These are phyloP conservation scores for Chionomys nivalis DNA, from an alignment of 2,113 vertebrate genomes.

Conservation along the genomic window DNA sequence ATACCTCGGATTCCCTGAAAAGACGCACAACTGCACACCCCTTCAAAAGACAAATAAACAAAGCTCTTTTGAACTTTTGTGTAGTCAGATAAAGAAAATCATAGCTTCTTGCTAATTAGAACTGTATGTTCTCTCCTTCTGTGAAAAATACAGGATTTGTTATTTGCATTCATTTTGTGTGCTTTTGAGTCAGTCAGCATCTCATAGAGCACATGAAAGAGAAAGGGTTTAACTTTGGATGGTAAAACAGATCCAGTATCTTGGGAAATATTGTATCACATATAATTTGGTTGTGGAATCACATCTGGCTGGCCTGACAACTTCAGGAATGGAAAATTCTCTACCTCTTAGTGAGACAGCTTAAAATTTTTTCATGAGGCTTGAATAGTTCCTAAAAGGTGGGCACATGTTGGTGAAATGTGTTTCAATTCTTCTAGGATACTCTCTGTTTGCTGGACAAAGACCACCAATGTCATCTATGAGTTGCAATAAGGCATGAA, in stretches of 20 bases:
- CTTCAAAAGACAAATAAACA: background rate
- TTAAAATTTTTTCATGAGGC: background rate
- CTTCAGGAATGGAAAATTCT: background rate
- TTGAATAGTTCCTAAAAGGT: conserved; percentile 23
- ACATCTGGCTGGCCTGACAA: conserved; percentile 26
- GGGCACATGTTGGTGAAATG: background rate
- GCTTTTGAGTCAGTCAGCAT: conserved; percentile 25
- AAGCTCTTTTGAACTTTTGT: background rate
- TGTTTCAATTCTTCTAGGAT: background rate
- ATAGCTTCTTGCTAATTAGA: conserved; percentile 44
- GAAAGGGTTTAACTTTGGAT: conserved; percentile 46
- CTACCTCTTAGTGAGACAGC: conserved; percentile 8
- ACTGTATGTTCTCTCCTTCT: background rate
- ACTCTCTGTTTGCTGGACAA: background rate
- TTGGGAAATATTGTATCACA: conserved; percentile 32
- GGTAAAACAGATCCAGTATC: conserved; percentile 42
- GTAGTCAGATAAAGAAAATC: background rate
- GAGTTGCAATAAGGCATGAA: conserved; percentile 10
- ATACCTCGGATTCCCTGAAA: background rate
- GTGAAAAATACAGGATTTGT: conserved; percentile 50
- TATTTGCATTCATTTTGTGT: background rate
- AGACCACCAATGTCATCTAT: background rate
- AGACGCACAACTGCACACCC: background rate
- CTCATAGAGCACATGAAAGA: conserved; percentile 27
- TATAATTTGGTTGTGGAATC: conserved; percentile 24